Conservation (phyloP, 2,113 vertebrate genomes). For the Antechinus stuartii region DNA sequence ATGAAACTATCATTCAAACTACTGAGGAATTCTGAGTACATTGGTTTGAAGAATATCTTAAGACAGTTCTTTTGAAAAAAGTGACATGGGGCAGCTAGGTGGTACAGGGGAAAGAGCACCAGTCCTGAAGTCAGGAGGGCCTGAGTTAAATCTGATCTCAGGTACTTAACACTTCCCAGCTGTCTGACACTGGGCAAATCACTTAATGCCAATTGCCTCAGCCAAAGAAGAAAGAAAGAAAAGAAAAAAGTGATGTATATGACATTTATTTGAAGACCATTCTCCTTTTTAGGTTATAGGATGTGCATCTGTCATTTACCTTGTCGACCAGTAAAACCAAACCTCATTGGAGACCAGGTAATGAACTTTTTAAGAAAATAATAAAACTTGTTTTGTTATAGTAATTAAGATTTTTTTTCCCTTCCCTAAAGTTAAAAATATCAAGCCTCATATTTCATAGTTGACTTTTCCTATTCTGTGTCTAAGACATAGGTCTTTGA, state of each 20-base stretch:
- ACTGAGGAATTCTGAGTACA: neutral
- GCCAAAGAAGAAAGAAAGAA: too few relatives aligned
- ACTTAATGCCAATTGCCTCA: too few relatives aligned
- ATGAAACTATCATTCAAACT: neutral
- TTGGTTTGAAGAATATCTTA: neutral
- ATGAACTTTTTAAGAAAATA: conserved; percentile 46
- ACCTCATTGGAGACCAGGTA: conserved; percentile 89
- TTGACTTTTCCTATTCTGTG: conserved; percentile 32
- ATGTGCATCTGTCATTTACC: conserved; percentile 98
- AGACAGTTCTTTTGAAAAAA: neutral
- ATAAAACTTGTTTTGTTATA: neutral
- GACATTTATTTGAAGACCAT: neutral
- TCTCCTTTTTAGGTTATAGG: conserved; percentile 89
- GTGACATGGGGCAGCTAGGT: neutral
- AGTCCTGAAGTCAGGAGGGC: too few relatives aligned
- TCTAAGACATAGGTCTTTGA: conserved; percentile 9
- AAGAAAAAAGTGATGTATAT: too few relatives aligned
- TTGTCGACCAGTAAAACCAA: conserved; percentile 91
- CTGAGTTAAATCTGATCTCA: too few relatives aligned
- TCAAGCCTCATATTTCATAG: conserved; percentile 2
- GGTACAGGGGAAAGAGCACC: too few relatives aligned
- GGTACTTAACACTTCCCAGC: too few relatives aligned
- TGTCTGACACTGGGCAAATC: too few relatives aligned
- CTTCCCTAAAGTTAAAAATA: neutral
- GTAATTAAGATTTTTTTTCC: neutral